These are phyloP conservation scores for Salpingus planirostris DNA, from an alignment of 2,888 invertebrate genomes.

Conservation along the genomic window DNA sequence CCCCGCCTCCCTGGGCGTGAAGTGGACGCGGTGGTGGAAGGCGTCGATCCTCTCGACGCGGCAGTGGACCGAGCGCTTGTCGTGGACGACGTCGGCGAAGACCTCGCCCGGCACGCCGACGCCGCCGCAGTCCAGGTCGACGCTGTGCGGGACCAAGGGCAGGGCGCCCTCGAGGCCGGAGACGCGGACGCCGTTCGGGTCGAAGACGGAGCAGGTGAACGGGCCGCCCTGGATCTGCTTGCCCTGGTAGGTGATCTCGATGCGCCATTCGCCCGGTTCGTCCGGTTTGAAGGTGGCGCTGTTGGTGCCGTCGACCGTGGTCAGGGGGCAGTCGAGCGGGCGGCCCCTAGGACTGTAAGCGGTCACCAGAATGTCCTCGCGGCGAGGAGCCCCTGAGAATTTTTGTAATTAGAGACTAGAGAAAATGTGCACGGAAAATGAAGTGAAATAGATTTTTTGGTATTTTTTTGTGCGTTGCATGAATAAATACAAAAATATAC, in stretches of 20 bases:
- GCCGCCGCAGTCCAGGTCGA: conserved; percentile 59
- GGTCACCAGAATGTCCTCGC: conserved; percentile 83
- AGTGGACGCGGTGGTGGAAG: conserved; percentile 59
- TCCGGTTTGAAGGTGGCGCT: conserved; percentile 95
- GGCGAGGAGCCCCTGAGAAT: conserved; percentile 57
- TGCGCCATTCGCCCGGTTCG: conserved; percentile 95
- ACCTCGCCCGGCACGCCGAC: conserved; percentile 82
- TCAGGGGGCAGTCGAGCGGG: conserved; percentile 72
- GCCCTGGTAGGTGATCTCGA: conserved; percentile 91
- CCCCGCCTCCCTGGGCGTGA: conserved; percentile 69
- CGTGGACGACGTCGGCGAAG: conserved; percentile 82
- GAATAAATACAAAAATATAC: too few species aligned
- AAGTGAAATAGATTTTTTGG: too few species aligned
- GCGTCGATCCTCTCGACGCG: conserved; percentile 71
- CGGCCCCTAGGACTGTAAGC: conserved; percentile 87
- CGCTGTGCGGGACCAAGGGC: conserved; percentile 80
- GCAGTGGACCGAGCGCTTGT: conserved; percentile 75
- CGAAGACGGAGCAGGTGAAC: conserved; percentile 92
- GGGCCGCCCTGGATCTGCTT: conserved; percentile 95
- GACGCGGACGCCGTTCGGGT: conserved; percentile 82
- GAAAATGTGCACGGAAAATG: too few species aligned
- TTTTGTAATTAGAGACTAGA: too few species aligned
- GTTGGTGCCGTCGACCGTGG: conserved; percentile 80
- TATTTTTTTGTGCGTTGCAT: too few species aligned
- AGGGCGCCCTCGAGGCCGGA: conserved; percentile 74